Evolutionary conservation across 1,140 invertebrate species (phyloP).

Genomic region (Pseudoatta argentina): DNA sequence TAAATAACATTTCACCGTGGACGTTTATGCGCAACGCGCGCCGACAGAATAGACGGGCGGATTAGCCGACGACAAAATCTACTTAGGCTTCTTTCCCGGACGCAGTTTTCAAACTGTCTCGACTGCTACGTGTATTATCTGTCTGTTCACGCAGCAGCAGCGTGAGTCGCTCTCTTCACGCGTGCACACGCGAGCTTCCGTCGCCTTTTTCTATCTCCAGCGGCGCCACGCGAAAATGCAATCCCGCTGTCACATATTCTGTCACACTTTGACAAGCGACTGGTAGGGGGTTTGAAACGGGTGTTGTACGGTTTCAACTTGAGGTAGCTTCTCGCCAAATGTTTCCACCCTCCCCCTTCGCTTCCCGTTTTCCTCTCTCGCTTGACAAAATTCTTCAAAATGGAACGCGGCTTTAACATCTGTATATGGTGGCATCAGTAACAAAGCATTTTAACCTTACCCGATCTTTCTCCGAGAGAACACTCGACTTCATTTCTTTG

Average conservation of each 20-base stretch:
- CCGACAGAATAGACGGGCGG: conserved; percentile 57
- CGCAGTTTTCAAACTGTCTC: conserved; percentile 59
- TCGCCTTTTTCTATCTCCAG: conserved; percentile 48
- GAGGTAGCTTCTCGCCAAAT: conserved; percentile 36
- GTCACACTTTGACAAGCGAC: conserved; percentile 63
- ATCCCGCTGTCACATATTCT: conserved; percentile 66
- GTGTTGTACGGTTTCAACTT: conserved; percentile 60
- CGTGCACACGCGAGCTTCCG: neutral
- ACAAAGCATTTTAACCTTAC: conserved; percentile 37
- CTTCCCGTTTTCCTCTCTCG: neutral
- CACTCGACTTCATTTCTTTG: neutral
- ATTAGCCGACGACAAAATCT: conserved; percentile 60
- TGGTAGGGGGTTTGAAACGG: conserved; percentile 36
- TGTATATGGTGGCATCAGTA: conserved; percentile 5
- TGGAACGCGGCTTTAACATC: conserved; percentile 5
- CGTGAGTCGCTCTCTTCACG: conserved; percentile 5
- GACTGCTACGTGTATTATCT: conserved; percentile 54
- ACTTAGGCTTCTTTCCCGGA: conserved; percentile 53
- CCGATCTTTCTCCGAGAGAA: conserved; percentile 6
- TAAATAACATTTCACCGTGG: conserved; percentile 47
- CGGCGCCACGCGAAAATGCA: conserved; percentile 54
- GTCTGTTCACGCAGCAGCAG: conserved; percentile 27
- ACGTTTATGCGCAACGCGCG: conserved; percentile 44
- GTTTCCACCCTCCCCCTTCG: neutral
- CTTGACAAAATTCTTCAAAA: conserved; percentile 37